Conservation (phyloP, 2,888 invertebrate genomes). For the Trichopria drosophilae region DNA sequence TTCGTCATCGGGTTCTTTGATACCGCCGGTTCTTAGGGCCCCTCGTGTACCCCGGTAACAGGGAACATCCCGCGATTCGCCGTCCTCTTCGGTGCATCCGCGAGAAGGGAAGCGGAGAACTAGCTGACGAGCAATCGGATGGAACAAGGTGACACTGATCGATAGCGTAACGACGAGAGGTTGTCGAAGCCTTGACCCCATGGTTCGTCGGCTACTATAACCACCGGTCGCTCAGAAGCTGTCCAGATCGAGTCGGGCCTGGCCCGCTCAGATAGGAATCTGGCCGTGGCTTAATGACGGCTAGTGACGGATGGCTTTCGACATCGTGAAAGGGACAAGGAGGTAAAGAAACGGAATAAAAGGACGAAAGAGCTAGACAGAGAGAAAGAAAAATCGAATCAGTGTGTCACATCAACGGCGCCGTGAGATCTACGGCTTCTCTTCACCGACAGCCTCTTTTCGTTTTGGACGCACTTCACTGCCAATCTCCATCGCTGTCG, state of each 20-base stretch:
- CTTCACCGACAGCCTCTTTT: conserved; percentile 46
- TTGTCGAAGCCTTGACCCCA: conserved; percentile 51
- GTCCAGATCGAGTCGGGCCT: too few species aligned
- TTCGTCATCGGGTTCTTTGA: conserved; percentile 42
- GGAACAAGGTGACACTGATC: conserved; percentile 46
- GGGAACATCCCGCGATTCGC: conserved; percentile 18
- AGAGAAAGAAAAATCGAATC: conserved; percentile 34
- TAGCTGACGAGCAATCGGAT: conserved; percentile 28
- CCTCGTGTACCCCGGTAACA: too few species aligned
- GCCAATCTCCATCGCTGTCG: conserved; percentile 35
- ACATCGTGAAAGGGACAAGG: conserved; percentile 11
- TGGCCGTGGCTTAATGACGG: conserved; percentile 53
- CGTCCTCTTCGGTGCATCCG: conserved; percentile 1
- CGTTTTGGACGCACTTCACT: conserved; percentile 43
- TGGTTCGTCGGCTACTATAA: conserved; percentile 24
- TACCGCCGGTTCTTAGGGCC: conserved; percentile 26
- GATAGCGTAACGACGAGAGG: conserved; percentile 45
- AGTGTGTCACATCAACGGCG: conserved; percentile 52
- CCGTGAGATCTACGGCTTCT: conserved; percentile 53
- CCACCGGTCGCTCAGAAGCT: neutral
- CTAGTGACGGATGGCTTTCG: conserved; percentile 37
- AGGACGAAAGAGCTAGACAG: conserved; percentile 27
- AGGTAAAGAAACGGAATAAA: conserved; percentile 31
- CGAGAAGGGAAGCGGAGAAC: neutral
- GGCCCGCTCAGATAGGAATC: conserved; percentile 51